Percentiles rank a stretch among this genome's conserved stretches.
phyloP scores from a whole-genome alignment of 2,797 vertebrate species.

The Petrocephalus sullivani region DNA sequence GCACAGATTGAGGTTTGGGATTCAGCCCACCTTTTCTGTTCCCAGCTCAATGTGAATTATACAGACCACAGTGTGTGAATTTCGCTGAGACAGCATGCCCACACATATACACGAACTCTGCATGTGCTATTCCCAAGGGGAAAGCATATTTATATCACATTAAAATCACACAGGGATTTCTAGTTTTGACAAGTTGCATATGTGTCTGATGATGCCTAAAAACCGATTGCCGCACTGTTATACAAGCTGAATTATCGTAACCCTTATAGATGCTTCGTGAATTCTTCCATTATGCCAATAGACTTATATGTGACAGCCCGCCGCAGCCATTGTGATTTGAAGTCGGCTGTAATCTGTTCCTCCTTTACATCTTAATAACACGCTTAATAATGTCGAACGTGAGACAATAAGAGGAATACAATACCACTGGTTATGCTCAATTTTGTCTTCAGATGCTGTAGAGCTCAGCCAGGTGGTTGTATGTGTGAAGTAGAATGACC shows the following conservation, averaged over 20 bases:
- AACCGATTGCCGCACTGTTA: not conserved
- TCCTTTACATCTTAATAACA: not conserved
- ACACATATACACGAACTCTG: not conserved
- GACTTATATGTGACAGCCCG: not conserved
- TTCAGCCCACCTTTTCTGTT: not conserved
- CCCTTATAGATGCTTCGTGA: not conserved
- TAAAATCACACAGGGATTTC: not conserved
- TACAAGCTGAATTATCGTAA: not conserved
- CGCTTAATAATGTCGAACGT: not conserved
- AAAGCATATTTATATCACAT: not conserved
- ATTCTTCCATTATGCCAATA: not conserved
- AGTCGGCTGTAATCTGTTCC: not conserved
- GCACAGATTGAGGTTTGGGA: not conserved
- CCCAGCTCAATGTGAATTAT: conserved; percentile 31
- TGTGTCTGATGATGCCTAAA: not conserved
- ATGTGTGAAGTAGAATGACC: not conserved
- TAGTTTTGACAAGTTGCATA: not conserved
- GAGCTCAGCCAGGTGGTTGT: not conserved
- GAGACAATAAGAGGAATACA: not conserved
- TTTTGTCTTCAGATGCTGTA: not conserved
- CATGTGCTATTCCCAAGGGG: too few species aligned
- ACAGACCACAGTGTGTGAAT: conserved; percentile 19
- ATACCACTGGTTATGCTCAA: not conserved
- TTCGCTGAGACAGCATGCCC: not conserved
- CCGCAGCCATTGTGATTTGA: not conserved